Base-by-base conservation (phyloP, 2,797 vertebrate species). In the Mergus octosetaceus region DNA sequence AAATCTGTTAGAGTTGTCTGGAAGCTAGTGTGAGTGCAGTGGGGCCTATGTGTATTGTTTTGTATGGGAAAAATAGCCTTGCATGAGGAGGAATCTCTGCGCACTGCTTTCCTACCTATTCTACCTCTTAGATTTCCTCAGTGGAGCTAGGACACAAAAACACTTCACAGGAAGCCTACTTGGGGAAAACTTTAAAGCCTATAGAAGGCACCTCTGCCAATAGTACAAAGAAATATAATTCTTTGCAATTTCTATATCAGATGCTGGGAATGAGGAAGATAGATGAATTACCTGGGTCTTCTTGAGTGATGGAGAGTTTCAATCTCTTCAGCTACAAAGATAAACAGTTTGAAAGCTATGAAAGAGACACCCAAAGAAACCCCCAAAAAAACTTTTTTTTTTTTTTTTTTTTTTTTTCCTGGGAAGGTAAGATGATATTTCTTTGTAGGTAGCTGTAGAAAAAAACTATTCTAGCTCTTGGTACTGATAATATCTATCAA, bases 231-330 rank as follows among this genome's bases (percentile, higher is more conserved):
- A 47, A 82, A 45, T 85, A 53, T 4, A 36, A 60, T 77, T 79
- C 49, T 80, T 17, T 69, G n/a, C 36, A 72, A 85, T 69, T 84
- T 80, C 43, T 73, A 38, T 51, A 60, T 80, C 21, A 97, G 36
- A 88, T 41, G 6, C 58, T 88, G 19, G 90, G 81, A 56, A 47
- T 98, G 30, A 96, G 84, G 91, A 93, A 79, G 53, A 92, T 97
- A 68, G 81, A 87, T 45, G 68, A 81, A 25, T 98, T 98, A 78
- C 92, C 96, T 15, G 92, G 69, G 34, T 97, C 56, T 88, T 12
- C 25, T 94, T 98, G 87, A 96, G 76, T n/a, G 95, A 97, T 15
- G 88, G 81, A 87, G 81, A 98, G 85, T 80, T 49, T 49, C 47
- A 49, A 8, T 49, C 47, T 49, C 47, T 49, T 24, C 41, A 87